Percentiles rank a stretch among this genome's conserved stretches.
Conservation (phyloP, 2,888 invertebrate species). For the Cheilosia pagana region DNA sequence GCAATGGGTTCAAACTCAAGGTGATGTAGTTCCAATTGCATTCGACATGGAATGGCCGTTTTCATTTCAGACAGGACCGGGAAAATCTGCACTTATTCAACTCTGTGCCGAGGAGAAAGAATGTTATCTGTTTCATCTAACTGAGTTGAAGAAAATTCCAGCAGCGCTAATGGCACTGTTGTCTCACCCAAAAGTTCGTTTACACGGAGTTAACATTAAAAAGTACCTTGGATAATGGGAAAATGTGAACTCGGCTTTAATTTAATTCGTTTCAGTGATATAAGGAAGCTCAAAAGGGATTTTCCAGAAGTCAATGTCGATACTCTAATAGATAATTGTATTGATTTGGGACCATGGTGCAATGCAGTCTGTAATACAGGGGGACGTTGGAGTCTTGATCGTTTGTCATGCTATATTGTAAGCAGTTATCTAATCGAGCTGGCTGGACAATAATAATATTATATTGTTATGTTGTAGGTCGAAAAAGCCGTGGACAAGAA, state of each 20-base stretch:
- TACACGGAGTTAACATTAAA: constrained; percentile 87
- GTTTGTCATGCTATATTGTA: constrained; percentile 85
- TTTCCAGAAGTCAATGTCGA: constrained; percentile 85
- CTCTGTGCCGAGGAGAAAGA: constrained; percentile 85
- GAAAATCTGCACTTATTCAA: constrained; percentile 87
- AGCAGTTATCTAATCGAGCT: constrained; percentile 47
- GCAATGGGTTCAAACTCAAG: constrained; percentile 81
- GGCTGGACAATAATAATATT: neutral
- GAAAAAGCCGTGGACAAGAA: constrained; percentile 85
- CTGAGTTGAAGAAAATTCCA: constrained; percentile 85
- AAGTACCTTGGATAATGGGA: constrained; percentile 83
- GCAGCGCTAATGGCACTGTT: constrained; percentile 85
- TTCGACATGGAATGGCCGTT: constrained; percentile 89
- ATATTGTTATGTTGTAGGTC: constrained; percentile 80
- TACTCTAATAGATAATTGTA: constrained; percentile 85
- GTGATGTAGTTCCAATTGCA: constrained; percentile 84
- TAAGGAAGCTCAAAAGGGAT: constrained; percentile 86
- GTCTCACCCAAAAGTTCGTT: constrained; percentile 85
- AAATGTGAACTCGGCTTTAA: neutral
- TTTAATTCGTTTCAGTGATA: constrained; percentile 84
- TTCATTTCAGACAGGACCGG: constrained; percentile 85
- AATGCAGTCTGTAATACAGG: constrained; percentile 84
- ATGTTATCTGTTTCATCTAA: constrained; percentile 86
- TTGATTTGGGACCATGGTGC: constrained; percentile 86
- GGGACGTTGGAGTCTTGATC: constrained; percentile 86